Percentiles rank a stretch among this genome's conserved stretches.
phyloP scores from a whole-genome alignment of 2,888 invertebrate species.

The Plebejus anna region DNA sequence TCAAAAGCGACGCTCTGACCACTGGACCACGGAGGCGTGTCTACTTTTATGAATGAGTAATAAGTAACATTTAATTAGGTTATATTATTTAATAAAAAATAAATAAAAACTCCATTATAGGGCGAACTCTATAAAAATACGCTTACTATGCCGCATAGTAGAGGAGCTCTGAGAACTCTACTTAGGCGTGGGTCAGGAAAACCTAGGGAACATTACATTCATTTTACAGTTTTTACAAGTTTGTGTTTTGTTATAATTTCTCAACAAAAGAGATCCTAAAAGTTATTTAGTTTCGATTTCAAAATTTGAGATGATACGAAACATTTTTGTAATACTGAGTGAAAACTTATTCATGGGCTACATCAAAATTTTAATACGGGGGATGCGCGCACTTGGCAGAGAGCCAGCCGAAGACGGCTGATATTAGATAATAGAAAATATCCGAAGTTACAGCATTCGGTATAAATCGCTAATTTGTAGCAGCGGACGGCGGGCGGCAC shows the following conservation, averaged over 20 bases:
- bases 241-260: too few relatives aligned
- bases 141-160: too few relatives aligned
- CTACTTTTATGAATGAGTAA: too few relatives aligned
- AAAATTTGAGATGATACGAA: neutral
- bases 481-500: neutral
- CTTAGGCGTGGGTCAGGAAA: too few relatives aligned
- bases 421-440: conserved; percentile 16
- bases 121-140: neutral
- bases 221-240: too few relatives aligned
- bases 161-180: too few relatives aligned
- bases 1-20: too few relatives aligned
- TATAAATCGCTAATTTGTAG: neutral
- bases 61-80: too few relatives aligned
- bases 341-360: neutral
- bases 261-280: too few relatives aligned
- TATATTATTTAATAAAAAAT: neutral
- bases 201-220: too few relatives aligned
- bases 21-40: too few relatives aligned
- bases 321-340: neutral
- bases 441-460: neutral
- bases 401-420: neutral
- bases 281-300: too few relatives aligned
- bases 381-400: neutral
- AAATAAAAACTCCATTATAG: neutral
- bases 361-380: neutral